Base-by-base conservation (phyloP, 2,797 vertebrate genomes). In the Acropternis orthonyx region DNA sequence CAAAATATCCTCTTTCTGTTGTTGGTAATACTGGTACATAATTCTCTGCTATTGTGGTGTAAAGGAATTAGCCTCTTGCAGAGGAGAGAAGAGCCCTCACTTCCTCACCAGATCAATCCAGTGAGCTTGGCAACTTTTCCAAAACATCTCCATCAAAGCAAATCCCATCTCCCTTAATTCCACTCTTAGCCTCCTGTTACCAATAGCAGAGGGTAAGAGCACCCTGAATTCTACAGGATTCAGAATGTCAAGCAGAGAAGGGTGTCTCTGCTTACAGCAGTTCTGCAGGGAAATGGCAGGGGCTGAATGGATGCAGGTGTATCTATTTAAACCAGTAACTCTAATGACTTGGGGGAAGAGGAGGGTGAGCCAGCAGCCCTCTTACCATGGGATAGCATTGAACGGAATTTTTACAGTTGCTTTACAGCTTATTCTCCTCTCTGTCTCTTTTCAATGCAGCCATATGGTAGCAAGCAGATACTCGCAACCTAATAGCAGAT, bases 1-100 rank as follows among this genome's bases (percentile, higher is more conserved):
- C 96, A 96, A 97, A 97, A 97, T 75, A 89, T 76, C 86, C 67
- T 91, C 79, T 88, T 96, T 90, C 82, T 94, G 54, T 79, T 93
- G 63, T 11, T 95, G 72, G 24, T 76, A 43, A 51, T 85, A 73
- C 84, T 88, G 68, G 87, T 92, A 81, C 37, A 41, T 5, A 41
- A 90, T 66, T 88, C 27, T 72, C 58, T 89, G 39, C 66, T 85
- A 52, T 69, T 58, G 65, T 56, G 34, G 28, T 52, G 36, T n/a
- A 34, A 94, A 80, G 34, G 79, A 95, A 92, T 90, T 82, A 90
- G 24, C 46, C n/a, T 62, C 75, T 94, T 82, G 51, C 43, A 92
- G 41, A 80, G 36, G 37, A 61, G 14, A 54, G 30, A 66, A 91
- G 34, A 89, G 46, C 16, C 39, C 24, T 32, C 2, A 3, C 89